Evolutionary conservation across 2,113 vertebrate species (phyloP), one percentile per base, ranked within the genome.

Genomic region (Lutjanus erythropterus): DNA sequence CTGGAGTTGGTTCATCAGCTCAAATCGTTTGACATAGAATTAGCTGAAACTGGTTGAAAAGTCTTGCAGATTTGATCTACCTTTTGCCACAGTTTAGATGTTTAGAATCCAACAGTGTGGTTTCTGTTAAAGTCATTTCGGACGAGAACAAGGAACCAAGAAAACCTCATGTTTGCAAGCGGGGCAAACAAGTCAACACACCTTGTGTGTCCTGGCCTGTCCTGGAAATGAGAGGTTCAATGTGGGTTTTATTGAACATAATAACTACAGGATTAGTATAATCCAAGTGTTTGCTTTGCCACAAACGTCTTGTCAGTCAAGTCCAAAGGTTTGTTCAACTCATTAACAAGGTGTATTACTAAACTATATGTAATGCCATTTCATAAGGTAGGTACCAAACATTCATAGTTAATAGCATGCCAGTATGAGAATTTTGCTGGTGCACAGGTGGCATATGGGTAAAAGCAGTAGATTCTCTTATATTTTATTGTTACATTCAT

Each of bases 251-350:
- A 16, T 59, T 67, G 4, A 29, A 55, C 59, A 47, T 18, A 39
- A 61, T 33, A 35, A 42, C 58, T n/a, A 31, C 11, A 69, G 35
- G 44, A 61, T 47, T 82, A 44, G 35, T 21, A 14, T 44, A 59
- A 23, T 23, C 39, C 21, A 58, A 19, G 62, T 31, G 27, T 69
- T 75, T 59, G 42, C 76, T 76, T 73, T 47, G 41, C 41, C 33
- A 62, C 1, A 29, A 46, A 65, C 29, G 37, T 35, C 46, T 55
- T 66, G 25, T 47, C 35, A 60, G 35, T 29, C 46, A 23, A 4
- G n/a, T 60, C 37, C 11, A 68, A 56, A 39, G 16, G 60, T 49
- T 80, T 53, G 15, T 49, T 68, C 10, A 72, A 9, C 27, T 25
- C 14, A 35, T 35, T 6, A 50, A 27, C 14, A 37, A 58, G 52